Conservation (phyloP, 2,113 vertebrate species). For the Morone saxatilis region DNA sequence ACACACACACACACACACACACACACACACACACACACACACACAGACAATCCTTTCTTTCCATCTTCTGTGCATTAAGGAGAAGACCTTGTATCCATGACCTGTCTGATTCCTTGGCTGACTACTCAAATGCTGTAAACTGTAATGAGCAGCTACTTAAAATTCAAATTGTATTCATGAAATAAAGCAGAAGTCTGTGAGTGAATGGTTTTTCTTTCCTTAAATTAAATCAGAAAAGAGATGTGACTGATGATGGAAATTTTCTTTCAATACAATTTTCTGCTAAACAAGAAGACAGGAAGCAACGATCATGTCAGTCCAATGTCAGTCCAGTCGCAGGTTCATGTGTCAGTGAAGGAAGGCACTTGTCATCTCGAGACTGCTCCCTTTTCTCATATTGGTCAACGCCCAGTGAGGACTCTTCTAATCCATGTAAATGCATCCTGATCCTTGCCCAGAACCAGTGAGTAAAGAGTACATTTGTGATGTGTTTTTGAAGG, state of each 20-base stretch:
- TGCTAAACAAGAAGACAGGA: background rate
- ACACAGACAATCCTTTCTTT: background rate
- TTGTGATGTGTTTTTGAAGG: background rate
- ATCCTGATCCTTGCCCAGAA: background rate
- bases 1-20: constrained; percentile 3
- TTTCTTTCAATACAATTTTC: background rate
- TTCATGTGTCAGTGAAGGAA: background rate
- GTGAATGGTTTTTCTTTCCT: background rate
- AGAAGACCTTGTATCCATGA: background rate
- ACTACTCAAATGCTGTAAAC: background rate
- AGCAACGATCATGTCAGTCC: background rate
- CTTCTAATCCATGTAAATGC: constrained; percentile 1
- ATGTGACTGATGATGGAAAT: background rate
- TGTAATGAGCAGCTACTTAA: background rate
- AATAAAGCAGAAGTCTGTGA: background rate
- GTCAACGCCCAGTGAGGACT: background rate
- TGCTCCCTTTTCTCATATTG: constrained; percentile 1
- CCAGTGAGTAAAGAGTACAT: background rate
- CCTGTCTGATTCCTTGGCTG: background rate
- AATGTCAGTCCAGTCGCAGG: background rate
- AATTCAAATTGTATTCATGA: background rate
- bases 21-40: background rate
- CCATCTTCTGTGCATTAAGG: background rate
- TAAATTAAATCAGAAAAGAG: background rate
- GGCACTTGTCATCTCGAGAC: background rate